Evolutionary conservation across 2,113 vertebrate genomes (phyloP).

Genomic region (Calidris pugnax): DNA sequence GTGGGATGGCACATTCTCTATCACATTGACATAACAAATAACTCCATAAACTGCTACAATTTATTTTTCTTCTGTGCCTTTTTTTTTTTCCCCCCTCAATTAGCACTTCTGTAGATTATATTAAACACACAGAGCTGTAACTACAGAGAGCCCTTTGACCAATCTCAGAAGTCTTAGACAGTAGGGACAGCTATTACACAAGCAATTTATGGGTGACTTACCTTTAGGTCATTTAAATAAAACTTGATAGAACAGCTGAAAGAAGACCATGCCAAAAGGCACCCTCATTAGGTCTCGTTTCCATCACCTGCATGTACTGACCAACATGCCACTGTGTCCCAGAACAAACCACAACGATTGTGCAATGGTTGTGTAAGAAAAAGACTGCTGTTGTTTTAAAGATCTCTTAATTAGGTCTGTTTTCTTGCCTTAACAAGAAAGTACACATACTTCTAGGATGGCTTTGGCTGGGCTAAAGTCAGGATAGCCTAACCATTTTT

Average conservation of each 20-base stretch:
- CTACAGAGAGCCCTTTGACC: background rate
- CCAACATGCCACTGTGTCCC: background rate
- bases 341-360: background rate
- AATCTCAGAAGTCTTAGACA: background rate
- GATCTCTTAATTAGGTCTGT: background rate
- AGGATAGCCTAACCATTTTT: background rate
- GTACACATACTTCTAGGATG: background rate
- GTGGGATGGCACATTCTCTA: background rate
- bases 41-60: slow-evolving; percentile 2
- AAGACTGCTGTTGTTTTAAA: background rate
- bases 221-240: slow-evolving; percentile 23
- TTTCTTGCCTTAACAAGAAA: background rate
- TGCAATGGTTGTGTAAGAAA: background rate
- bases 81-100: background rate
- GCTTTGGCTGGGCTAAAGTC: background rate
- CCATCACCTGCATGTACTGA: background rate
- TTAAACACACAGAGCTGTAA: background rate
- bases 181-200: background rate
- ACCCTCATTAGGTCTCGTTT: background rate
- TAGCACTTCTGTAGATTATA: background rate
- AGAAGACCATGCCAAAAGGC: background rate
- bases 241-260: background rate
- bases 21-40: slow-evolving; percentile 21
- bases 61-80: slow-evolving; percentile 15
- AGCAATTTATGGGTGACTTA: background rate